phyloP scores from a whole-genome alignment of 2,888 invertebrate species.

The Himalopsyche anomala region DNA sequence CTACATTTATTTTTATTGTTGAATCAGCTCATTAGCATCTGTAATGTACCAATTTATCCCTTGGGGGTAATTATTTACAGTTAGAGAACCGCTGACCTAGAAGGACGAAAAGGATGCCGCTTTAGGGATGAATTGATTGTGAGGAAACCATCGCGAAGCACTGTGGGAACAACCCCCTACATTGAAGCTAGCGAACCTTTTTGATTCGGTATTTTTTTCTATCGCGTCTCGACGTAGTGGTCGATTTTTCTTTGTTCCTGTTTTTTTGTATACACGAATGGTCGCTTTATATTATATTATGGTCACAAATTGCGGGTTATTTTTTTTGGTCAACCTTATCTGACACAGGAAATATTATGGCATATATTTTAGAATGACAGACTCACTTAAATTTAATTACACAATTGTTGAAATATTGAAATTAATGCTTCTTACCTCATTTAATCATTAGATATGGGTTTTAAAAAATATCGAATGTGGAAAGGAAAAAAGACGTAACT shows the following conservation, averaged over 20 bases:
- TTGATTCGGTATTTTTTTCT: neutral
- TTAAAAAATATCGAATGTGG: too few relatives aligned
- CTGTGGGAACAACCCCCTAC: neutral
- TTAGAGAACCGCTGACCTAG: neutral
- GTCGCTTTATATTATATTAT: too few relatives aligned
- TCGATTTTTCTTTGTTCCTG: neutral
- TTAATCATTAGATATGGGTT: too few relatives aligned
- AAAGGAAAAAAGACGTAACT: too few relatives aligned
- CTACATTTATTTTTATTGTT: neutral
- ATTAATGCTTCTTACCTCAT: too few relatives aligned
- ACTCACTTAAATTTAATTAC: too few relatives aligned
- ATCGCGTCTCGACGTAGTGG: neutral
- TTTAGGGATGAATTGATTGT: conserved; percentile 9
- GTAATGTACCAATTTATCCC: neutral
- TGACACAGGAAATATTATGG: too few relatives aligned
- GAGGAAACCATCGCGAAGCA: neutral
- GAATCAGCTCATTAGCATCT: neutral
- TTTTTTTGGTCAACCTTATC: too few relatives aligned
- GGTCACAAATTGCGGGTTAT: too few relatives aligned
- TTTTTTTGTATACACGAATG: neutral
- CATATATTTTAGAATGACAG: too few relatives aligned
- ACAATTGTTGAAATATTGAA: too few relatives aligned
- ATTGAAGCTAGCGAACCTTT: neutral
- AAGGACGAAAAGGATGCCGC: neutral
- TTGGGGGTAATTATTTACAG: neutral